Evolutionary conservation across 2,888 invertebrate species (phyloP).

Genomic region (Lochmaea capreae): DNA sequence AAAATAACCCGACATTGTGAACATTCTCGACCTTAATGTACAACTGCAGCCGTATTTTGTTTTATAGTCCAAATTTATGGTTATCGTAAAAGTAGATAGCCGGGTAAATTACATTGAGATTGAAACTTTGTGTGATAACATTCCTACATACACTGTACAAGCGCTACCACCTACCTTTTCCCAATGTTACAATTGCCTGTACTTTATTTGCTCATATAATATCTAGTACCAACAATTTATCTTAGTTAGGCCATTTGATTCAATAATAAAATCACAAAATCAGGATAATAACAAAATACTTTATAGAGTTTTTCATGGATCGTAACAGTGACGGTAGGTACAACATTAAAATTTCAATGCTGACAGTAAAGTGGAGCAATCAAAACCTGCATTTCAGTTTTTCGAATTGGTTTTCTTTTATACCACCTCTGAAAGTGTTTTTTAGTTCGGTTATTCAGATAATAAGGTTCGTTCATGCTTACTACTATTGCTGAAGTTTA

Average conservation of each 20-base stretch:
- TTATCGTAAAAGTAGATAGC: conserved; percentile 33
- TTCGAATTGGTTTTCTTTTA: background rate
- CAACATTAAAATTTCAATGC: too few species aligned
- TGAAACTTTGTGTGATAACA: conserved; percentile 35
- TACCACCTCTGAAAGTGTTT: too few species aligned
- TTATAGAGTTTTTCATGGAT: background rate
- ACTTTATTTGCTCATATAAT: background rate
- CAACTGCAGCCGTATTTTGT: conserved; percentile 32
- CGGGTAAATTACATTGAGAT: conserved; percentile 34
- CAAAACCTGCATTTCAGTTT: background rate
- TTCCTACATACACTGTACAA: conserved; percentile 26
- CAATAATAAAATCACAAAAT: conserved; percentile 4
- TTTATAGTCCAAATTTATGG: conserved; percentile 31
- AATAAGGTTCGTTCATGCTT: too few species aligned
- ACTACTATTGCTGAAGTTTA: too few species aligned
- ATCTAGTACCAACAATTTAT: background rate
- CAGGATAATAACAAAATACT: background rate
- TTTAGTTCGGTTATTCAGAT: too few species aligned
- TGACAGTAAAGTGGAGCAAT: background rate
- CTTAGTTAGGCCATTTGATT: background rate
- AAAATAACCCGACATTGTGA: conserved; percentile 31
- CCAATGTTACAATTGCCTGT: conserved; percentile 1
- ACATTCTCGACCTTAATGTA: conserved; percentile 28
- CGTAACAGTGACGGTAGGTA: too few species aligned
- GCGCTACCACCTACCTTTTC: background rate